Conservation (phyloP, 1,140 invertebrate species). For the Euwallacea fornicatus region DNA sequence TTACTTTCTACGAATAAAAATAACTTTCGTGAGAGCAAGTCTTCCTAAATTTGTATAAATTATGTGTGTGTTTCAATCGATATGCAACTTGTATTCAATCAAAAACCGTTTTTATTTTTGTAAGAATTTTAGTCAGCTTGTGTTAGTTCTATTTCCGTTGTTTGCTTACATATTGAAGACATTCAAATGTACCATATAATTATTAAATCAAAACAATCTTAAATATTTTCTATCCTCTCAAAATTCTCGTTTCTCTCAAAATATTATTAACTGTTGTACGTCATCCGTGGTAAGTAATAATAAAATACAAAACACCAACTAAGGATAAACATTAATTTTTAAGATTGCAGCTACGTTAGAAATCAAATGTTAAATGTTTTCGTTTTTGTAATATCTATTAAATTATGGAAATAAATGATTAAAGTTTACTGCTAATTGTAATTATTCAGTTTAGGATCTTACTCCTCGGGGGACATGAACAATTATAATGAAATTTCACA, state of each 20-base stretch:
- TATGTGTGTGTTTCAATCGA: conserved; percentile 18
- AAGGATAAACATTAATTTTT: conserved; percentile 44
- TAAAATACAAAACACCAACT: conserved; percentile 52
- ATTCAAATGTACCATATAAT: too few species aligned
- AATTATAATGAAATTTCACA: too few species aligned
- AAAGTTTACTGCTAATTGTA: not conserved
- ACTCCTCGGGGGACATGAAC: too few species aligned
- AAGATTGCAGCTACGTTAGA: conserved; percentile 48
- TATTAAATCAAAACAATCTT: too few species aligned
- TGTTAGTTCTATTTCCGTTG: too few species aligned
- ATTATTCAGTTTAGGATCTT: too few species aligned
- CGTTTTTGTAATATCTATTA: conserved; percentile 51
- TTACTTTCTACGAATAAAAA: not conserved
- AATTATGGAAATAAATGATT: conserved; percentile 5
- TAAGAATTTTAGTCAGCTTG: too few species aligned
- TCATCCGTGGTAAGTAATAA: conserved; percentile 41
- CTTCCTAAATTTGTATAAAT: conserved; percentile 26
- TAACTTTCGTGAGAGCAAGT: conserved; percentile 33
- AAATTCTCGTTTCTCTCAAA: too few species aligned
- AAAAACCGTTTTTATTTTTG: too few species aligned
- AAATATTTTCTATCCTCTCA: too few species aligned
- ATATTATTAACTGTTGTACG: not conserved
- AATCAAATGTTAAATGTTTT: conserved; percentile 51
- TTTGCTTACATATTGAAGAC: too few species aligned
- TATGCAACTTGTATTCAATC: not conserved